phyloP scores from a whole-genome alignment of 2,113 vertebrate genomes.

The Hemiscyllium ocellatum region DNA sequence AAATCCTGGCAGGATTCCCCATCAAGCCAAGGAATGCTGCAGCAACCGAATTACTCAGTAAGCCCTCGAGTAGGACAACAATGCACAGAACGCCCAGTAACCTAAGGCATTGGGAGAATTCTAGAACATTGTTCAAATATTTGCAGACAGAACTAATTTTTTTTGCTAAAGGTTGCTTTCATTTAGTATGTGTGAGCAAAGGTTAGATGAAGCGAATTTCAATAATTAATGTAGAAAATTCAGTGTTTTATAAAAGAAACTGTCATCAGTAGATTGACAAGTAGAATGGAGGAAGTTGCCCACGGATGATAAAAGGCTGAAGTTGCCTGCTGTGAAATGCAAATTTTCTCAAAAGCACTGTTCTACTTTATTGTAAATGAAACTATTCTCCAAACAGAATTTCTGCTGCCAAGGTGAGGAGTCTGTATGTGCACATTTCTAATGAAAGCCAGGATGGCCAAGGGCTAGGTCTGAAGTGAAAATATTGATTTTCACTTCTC shows the following conservation, averaged over 20 bases:
- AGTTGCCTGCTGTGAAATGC: constrained; percentile 17
- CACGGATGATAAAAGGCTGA: neutral
- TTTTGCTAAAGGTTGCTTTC: neutral
- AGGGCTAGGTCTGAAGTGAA: neutral
- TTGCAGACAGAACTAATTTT: neutral
- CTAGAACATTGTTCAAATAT: neutral
- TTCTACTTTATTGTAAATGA: constrained; percentile 6
- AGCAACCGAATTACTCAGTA: too few relatives aligned
- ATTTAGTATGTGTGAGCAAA: neutral
- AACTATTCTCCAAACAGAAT: constrained; percentile 10
- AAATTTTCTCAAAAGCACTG: neutral
- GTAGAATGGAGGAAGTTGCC: neutral
- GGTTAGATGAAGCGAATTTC: neutral
- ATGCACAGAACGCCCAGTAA: neutral
- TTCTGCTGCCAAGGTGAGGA: neutral
- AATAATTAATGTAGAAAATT: neutral
- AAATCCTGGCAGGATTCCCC: neutral
- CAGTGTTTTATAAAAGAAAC: neutral
- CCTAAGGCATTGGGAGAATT: neutral
- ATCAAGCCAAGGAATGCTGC: neutral
- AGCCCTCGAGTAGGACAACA: neutral
- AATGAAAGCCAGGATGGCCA: constrained; percentile 17
- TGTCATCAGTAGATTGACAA: neutral
- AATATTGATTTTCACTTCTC: constrained; percentile 25
- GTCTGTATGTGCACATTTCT: neutral